Evolutionary conservation across 2,888 invertebrate genomes (phyloP).

Genomic region (Norana najaformis): DNA sequence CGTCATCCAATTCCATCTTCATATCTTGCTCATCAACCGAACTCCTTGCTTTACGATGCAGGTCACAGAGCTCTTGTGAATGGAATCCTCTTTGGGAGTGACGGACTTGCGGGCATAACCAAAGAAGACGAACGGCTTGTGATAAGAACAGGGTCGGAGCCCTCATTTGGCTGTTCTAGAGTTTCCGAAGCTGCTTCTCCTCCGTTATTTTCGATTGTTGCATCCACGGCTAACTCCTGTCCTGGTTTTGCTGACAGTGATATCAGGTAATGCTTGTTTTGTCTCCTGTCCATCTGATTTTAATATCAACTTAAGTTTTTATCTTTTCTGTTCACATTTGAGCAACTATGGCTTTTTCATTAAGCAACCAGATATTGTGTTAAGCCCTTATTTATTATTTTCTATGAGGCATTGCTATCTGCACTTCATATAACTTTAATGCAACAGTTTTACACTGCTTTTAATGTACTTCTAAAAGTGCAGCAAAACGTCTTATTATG

Average conservation of each 20-base stretch:
- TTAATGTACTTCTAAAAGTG: too few species aligned
- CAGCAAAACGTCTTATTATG: too few species aligned
- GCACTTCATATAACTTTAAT: too few species aligned
- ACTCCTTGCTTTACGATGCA: neutral
- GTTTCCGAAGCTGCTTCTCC: neutral
- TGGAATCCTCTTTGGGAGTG: neutral
- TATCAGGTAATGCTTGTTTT: neutral
- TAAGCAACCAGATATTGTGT: neutral
- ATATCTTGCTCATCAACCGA: neutral
- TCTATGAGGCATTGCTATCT: neutral
- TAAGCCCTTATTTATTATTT: neutral
- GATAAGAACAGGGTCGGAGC: slow-evolving; percentile 15
- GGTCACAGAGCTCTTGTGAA: neutral
- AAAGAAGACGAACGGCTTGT: neutral
- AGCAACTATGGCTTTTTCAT: neutral
- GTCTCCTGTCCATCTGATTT: neutral
- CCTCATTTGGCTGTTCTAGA: neutral
- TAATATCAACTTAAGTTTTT: neutral
- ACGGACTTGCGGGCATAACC: neutral
- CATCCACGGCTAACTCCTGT: neutral
- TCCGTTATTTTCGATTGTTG: slow-evolving; percentile 10
- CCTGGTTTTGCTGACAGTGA: neutral
- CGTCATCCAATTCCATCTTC: neutral
- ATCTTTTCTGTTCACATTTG: neutral
- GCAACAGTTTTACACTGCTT: too few species aligned